phyloP scores from a whole-genome alignment of 2,888 invertebrate genomes.

The Cerastis rubricosa region DNA sequence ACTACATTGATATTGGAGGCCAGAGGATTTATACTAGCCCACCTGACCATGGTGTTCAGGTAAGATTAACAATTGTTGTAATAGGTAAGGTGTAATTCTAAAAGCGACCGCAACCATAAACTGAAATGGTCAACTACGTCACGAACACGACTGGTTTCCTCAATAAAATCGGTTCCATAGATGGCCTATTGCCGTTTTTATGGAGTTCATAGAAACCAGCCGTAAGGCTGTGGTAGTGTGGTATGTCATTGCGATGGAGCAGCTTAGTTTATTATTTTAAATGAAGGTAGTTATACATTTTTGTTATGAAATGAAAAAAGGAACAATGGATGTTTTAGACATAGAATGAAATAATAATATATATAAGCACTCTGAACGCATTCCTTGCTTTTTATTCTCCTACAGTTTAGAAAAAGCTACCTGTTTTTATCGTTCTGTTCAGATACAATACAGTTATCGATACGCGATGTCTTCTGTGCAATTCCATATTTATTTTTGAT shows the following conservation, averaged over 20 bases:
- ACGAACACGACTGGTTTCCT: neutral
- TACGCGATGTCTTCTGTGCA: neutral
- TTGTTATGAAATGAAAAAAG: neutral
- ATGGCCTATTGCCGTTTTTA: neutral
- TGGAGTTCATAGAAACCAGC: neutral
- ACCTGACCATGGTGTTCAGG: constrained; percentile 90
- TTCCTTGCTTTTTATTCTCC: neutral
- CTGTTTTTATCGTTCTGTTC: neutral
- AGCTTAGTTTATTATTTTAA: neutral
- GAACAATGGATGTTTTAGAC: neutral
- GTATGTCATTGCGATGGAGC: neutral
- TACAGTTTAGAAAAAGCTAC: neutral
- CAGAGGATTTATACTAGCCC: constrained; percentile 89
- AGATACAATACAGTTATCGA: neutral
- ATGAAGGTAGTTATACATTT: neutral
- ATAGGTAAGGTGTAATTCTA: neutral
- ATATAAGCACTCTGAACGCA: neutral
- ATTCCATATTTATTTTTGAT: neutral
- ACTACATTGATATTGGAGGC: constrained; percentile 88
- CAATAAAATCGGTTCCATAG: neutral
- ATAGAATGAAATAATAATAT: neutral
- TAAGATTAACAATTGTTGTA: constrained; percentile 57
- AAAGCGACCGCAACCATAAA: neutral
- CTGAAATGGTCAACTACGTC: neutral
- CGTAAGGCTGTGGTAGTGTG: neutral